These are phyloP conservation scores for Calameuta idolon DNA, from an alignment of 2,888 invertebrate species.

Conservation along the genomic window DNA sequence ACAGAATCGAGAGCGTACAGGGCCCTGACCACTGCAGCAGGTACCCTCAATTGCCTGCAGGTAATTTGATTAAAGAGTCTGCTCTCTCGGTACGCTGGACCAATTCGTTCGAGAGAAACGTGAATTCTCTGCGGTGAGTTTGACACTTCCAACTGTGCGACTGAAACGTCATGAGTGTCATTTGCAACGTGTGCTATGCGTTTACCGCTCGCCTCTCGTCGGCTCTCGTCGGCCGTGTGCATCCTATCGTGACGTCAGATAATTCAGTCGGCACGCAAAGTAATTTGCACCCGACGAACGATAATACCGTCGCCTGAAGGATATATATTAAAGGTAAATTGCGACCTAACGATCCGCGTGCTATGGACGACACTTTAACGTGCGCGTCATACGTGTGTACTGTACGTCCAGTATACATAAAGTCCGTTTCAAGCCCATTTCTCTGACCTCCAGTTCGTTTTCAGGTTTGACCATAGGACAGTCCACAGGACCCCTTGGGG, in stretches of 20 bases:
- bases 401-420: not conserved
- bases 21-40: not conserved
- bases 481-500: slow-evolving; percentile 46
- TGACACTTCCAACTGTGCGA: not conserved
- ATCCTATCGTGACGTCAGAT: not conserved
- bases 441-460: not conserved
- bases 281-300: slow-evolving; percentile 21
- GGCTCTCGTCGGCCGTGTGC: not conserved
- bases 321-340: slow-evolving; percentile 50
- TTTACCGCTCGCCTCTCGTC: not conserved
- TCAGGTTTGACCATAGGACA: slow-evolving; percentile 14
- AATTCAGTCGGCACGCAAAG: not conserved
- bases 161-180: not conserved
- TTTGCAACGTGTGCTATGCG: not conserved
- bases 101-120: not conserved
- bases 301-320: slow-evolving; percentile 44
- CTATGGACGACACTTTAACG: not conserved
- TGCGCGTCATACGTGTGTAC: not conserved
- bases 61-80: slow-evolving; percentile 1
- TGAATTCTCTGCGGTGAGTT: not conserved
- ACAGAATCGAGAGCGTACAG: not conserved
- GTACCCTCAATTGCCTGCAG: not conserved
- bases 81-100: not conserved
- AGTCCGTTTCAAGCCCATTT: not conserved
- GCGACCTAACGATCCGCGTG: slow-evolving; percentile 34